A percentile compares a stretch with the other conserved stretches of the same genome.
phyloP scores from a whole-genome alignment of 2,888 invertebrate species.

The Eupeodes luniger region DNA sequence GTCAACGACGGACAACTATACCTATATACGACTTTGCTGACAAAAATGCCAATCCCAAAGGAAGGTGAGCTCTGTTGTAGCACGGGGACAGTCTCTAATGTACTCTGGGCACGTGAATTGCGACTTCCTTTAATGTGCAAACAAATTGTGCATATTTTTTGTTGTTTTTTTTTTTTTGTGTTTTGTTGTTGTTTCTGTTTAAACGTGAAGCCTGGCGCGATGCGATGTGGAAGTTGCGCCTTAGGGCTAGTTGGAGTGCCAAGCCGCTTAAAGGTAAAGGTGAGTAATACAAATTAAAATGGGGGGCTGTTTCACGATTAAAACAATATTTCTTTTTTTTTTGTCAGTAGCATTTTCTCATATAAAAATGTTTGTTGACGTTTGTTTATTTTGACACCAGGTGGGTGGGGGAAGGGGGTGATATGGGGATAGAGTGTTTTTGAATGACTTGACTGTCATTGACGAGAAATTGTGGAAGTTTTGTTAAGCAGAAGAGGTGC shows the following conservation, averaged over 20 bases:
- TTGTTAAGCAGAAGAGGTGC: conserved; percentile 27
- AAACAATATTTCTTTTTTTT: conserved; percentile 36
- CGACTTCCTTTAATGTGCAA: conserved; percentile 72
- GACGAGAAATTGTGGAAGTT: conserved; percentile 41
- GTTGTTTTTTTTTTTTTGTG: neutral
- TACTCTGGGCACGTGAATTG: conserved; percentile 71
- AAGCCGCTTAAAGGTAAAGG: conserved; percentile 48
- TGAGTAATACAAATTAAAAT: conserved; percentile 63
- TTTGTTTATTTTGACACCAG: conserved; percentile 47
- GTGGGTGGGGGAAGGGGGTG: neutral
- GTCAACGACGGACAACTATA: neutral
- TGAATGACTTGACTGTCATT: conserved; percentile 26
- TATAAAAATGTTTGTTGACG: conserved; percentile 15
- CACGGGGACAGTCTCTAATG: conserved; percentile 50
- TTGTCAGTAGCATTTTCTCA: neutral
- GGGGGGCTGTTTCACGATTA: conserved; percentile 58
- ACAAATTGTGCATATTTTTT: conserved; percentile 53
- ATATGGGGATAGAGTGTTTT: neutral
- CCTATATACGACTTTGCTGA: too few relatives aligned
- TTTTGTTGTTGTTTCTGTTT: neutral
- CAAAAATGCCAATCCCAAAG: conserved; percentile 9
- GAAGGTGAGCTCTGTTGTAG: neutral
- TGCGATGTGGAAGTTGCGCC: conserved; percentile 50
- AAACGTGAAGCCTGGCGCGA: conserved; percentile 42
- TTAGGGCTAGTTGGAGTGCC: conserved; percentile 58